Evolutionary conservation across 2,888 invertebrate species (phyloP), one percentile per base, ranked within the genome.

Genomic region (Chymomyza caudatula): DNA sequence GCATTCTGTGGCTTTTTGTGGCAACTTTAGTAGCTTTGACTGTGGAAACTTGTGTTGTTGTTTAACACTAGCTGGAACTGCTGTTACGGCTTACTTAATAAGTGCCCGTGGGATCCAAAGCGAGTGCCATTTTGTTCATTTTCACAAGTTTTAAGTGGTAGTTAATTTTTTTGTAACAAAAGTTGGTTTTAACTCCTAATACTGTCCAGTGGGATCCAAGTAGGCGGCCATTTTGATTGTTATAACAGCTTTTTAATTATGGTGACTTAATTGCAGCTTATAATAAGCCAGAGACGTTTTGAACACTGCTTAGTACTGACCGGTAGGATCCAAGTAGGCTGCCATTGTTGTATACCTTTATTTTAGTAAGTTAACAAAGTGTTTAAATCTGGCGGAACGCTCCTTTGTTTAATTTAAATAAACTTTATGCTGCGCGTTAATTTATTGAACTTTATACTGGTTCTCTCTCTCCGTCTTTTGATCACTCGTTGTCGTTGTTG

Each of bases 121-220:
- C 84, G 44, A 85, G 77, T 60, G 78, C 87, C 89, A 90, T 90
- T 71, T 79, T 89, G 72, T 77, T 85, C 29, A 1, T 19, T 55
- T n/a, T 22, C 19, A 15, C 1, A 17, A 42, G 63, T 55, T 17
- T 44, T 5, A 43, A 20, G 5, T 37, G 11, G 11, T 11, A 11
- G 0, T 29, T 29, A 54, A 37, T 29, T 5, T 23, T 0, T n/a
- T 23, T 44, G 8, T 49, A 23, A 20, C 37, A n/a, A 29, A 49
- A 19, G 8, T 37, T 43, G 17, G 53, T 19, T 62, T 23, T 37
- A 65, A 15, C 57, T 51, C 43, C 74, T 77, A 90, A 69, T 90
- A 90, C 77, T 90, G 89, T 65, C 90, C 90, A 76, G 90, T 90
- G 63, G 90, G 90, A 84, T 90, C 90, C 76, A 90, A 81, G 75